Percentiles rank a stretch among this genome's conserved stretches.
Evolutionary conservation across 2,113 vertebrate genomes (phyloP).

Genomic region (Blennius ocellaris): DNA sequence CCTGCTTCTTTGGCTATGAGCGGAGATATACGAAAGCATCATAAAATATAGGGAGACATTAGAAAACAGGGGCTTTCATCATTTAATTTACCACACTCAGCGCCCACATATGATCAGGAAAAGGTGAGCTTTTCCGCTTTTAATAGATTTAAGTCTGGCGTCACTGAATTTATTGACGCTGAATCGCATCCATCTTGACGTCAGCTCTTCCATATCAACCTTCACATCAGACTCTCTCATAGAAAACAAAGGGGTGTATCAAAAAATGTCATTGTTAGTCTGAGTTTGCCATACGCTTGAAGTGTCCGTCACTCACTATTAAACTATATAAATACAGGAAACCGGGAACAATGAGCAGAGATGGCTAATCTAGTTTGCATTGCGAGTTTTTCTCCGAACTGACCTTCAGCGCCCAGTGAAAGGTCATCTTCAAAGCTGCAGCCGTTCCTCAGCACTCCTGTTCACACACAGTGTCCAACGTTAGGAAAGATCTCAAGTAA

Average conservation of each 20-base stretch:
- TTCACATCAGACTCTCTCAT: not conserved
- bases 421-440: conserved; percentile 99
- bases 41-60: too few relatives aligned
- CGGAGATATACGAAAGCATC: too few relatives aligned
- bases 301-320: not conserved
- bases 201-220: not conserved
- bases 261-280: conserved; percentile 40
- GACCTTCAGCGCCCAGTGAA: conserved; percentile 97
- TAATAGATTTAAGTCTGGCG: too few relatives aligned
- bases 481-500: not conserved
- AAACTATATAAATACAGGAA: conserved; percentile 32
- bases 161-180: too few relatives aligned
- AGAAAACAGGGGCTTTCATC: too few relatives aligned
- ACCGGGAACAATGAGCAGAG: conserved; percentile 51
- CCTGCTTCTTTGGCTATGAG: too few relatives aligned
- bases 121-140: too few relatives aligned
- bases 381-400: conserved; percentile 52
- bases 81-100: too few relatives aligned
- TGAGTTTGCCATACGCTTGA: not conserved
- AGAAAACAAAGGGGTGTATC: not conserved
- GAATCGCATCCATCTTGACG: not conserved
- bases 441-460: conserved; percentile 91
- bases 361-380: conserved; percentile 45
- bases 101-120: too few relatives aligned
- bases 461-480: conserved; percentile 34